Evolutionary conservation across 1,140 invertebrate genomes (phyloP).

Genomic region (Brachionus asplanchnoidis): DNA sequence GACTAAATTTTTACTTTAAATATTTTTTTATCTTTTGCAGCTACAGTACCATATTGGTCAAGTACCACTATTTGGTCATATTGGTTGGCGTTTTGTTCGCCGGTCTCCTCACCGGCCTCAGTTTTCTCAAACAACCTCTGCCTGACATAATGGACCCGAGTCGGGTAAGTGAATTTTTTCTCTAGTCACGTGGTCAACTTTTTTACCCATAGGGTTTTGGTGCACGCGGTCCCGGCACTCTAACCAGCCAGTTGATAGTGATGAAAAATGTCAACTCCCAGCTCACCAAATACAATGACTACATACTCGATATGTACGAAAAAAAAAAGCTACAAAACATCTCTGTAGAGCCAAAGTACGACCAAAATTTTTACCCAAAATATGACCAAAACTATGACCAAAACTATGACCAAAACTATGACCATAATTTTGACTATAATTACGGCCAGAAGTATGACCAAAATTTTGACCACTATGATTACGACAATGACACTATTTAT

Average conservation of each 20-base stretch:
- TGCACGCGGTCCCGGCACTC: constrained; percentile 16
- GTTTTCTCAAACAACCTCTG: constrained; percentile 22
- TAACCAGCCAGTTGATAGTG: constrained; percentile 19
- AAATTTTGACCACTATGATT: background rate
- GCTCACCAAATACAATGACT: constrained; percentile 1
- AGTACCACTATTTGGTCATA: constrained; percentile 18
- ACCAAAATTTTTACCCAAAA: background rate
- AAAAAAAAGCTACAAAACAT: background rate
- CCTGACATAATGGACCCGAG: constrained; percentile 14
- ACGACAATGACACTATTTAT: background rate
- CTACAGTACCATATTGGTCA: constrained; percentile 25
- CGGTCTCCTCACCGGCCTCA: background rate
- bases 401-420: too few relatives aligned
- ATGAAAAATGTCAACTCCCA: constrained; percentile 37
- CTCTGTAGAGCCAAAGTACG: background rate
- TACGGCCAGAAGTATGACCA: background rate
- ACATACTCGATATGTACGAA: background rate
- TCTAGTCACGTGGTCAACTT: background rate
- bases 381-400: background rate
- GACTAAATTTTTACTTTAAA: background rate
- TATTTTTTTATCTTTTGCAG: background rate
- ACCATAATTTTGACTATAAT: too few relatives aligned
- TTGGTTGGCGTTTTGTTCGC: background rate
- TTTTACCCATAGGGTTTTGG: background rate
- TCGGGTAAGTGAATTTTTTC: background rate